Percentiles rank a stretch among this genome's conserved stretches.
phyloP scores from a whole-genome alignment of 2,113 vertebrate genomes.

The Rafetus swinhoei region DNA sequence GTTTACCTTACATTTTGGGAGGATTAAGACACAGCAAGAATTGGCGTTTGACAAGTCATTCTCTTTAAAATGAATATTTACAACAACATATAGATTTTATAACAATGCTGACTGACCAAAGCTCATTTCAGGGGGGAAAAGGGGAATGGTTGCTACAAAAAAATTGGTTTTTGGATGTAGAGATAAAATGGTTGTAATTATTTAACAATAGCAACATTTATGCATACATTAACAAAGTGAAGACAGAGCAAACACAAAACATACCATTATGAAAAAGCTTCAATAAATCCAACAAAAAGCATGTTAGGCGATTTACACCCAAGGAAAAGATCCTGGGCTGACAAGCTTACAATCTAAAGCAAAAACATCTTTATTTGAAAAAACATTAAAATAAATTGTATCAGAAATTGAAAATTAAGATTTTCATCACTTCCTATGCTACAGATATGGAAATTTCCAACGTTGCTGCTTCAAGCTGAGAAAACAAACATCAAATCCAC shows the following conservation, averaged over 20 bases:
- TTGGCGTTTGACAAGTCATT: too few species aligned
- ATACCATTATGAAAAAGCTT: accelerated
- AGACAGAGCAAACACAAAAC: not conserved
- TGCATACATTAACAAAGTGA: not conserved
- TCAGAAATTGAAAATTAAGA: not conserved
- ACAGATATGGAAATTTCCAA: not conserved
- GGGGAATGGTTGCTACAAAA: not conserved
- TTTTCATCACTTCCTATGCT: not conserved
- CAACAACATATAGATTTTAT: too few species aligned
- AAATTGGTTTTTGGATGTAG: accelerated
- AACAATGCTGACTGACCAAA: too few species aligned
- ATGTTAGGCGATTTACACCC: not conserved
- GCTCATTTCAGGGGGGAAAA: too few species aligned
- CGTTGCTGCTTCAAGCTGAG: not conserved
- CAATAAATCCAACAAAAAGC: not conserved
- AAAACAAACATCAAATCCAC: not conserved
- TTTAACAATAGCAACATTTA: not conserved
- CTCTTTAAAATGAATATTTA: too few species aligned
- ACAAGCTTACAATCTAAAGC: not conserved
- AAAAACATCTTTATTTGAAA: not conserved
- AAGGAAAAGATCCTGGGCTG: not conserved
- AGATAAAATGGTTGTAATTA: accelerated
- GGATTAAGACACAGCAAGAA: too few species aligned
- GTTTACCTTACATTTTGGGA: too few species aligned
- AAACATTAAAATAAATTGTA: not conserved